A percentile compares a stretch with the other conserved stretches of the same genome.
phyloP scores from a whole-genome alignment of 1,140 invertebrate genomes.

The Leptinotarsa undecemlineata region DNA sequence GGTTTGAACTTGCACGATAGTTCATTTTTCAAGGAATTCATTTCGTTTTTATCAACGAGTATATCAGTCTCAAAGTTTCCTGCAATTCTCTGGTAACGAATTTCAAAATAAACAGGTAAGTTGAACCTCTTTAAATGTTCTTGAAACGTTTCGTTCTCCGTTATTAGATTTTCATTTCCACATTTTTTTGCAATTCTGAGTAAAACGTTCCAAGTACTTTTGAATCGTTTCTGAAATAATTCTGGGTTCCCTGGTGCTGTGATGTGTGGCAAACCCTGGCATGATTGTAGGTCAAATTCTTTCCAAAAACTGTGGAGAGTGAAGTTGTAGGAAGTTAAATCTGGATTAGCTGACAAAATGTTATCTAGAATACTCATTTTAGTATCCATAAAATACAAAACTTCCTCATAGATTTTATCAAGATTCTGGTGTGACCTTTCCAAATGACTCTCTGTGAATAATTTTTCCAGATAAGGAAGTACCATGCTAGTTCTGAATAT shows the following conservation, averaged over 20 bases:
- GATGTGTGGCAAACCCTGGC: constrained; percentile 76
- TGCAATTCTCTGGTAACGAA: constrained; percentile 89
- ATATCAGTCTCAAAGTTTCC: constrained; percentile 46
- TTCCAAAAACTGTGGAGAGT: constrained; percentile 87
- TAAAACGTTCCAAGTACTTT: constrained; percentile 79
- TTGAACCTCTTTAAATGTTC: constrained; percentile 82
- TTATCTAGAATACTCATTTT: constrained; percentile 65
- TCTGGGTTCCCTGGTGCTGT: constrained; percentile 91
- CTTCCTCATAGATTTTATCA: constrained; percentile 73
- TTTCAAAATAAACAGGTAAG: constrained; percentile 93
- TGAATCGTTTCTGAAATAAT: constrained; percentile 82
- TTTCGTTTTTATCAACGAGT: constrained; percentile 30
- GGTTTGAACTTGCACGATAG: constrained; percentile 41
- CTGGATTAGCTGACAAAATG: constrained; percentile 60
- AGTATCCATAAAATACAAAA: constrained; percentile 72
- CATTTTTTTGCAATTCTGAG: constrained; percentile 73
- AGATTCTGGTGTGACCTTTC: constrained; percentile 68
- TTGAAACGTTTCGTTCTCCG: constrained; percentile 57
- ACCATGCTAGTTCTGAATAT: constrained; percentile 74
- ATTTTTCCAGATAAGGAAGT: constrained; percentile 69
- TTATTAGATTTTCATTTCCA: constrained; percentile 59
- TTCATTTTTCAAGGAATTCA: constrained; percentile 35
- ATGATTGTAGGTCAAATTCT: constrained; percentile 78
- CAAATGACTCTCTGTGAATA: constrained; percentile 76
- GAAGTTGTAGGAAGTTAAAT: constrained; percentile 78